Percentiles rank a stretch among this genome's conserved stretches.
Evolutionary conservation across 2,888 invertebrate species (phyloP).

Genomic region (Tetranychus piercei): DNA sequence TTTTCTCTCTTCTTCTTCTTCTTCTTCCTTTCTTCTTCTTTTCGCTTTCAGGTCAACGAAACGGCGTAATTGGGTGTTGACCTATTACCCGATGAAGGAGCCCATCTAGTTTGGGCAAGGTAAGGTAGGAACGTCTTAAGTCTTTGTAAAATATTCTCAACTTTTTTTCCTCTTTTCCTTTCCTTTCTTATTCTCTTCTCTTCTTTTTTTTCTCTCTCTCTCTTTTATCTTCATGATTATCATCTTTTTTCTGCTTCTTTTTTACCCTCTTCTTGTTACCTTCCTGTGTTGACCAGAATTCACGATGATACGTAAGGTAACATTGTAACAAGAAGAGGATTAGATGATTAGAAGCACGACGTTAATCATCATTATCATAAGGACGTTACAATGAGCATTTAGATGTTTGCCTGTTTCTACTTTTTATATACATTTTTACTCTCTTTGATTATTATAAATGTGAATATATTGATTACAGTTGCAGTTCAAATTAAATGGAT

Average conservation of each 20-base stretch:
- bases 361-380: neutral
- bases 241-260: neutral
- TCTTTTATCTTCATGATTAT: neutral
- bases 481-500: neutral
- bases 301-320: conserved; percentile 8
- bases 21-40: neutral
- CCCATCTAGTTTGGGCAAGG: neutral
- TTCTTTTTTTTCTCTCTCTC: neutral
- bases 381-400: neutral
- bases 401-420: neutral
- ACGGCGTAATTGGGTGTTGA: neutral
- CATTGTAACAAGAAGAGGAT: neutral
- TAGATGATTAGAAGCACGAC: neutral
- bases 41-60: neutral
- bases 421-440: too few species aligned
- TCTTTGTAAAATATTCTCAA: neutral
- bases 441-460: too few species aligned
- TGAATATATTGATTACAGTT: neutral
- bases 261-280: neutral
- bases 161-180: neutral
- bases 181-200: neutral
- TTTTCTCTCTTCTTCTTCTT: neutral
- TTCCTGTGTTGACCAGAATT: conserved; percentile 13
- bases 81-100: neutral
- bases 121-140: neutral